A percentile compares a stretch with the other conserved stretches of the same genome.
Conservation (phyloP, 2,113 vertebrate species). For the Collichthys lucidus region DNA sequence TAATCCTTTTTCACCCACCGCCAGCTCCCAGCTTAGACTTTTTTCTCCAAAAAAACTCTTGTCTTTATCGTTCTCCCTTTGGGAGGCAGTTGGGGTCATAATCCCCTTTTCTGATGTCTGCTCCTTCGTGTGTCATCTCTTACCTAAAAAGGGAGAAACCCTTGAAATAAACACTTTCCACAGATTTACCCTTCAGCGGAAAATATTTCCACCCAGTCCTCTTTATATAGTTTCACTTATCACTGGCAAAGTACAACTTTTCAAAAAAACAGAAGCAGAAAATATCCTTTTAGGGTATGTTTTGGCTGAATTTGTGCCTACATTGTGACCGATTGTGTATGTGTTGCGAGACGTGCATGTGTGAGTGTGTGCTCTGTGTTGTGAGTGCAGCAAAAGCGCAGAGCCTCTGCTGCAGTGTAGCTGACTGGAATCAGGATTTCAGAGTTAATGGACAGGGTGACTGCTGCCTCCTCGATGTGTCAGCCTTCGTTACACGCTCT, state of each 20-base stretch:
- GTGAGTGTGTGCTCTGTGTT: neutral
- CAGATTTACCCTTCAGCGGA: conserved; percentile 41
- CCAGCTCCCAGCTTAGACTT: conserved; percentile 23
- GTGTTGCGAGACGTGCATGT: conserved; percentile 1
- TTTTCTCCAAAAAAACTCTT: conserved; percentile 5
- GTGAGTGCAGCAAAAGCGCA: conserved; percentile 21
- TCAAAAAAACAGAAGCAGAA: conserved; percentile 42
- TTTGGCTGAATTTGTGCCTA: conserved; percentile 54
- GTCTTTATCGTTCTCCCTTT: conserved; percentile 42
- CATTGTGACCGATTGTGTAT: conserved; percentile 19
- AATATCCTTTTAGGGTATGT: conserved; percentile 55
- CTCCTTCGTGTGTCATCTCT: conserved; percentile 57
- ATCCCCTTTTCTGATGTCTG: conserved; percentile 62
- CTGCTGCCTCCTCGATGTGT: conserved; percentile 72
- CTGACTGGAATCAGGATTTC: conserved; percentile 75
- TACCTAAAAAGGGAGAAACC: conserved; percentile 54
- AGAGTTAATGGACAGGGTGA: conserved; percentile 74
- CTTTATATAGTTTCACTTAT: conserved; percentile 54
- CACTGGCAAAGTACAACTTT: conserved; percentile 43
- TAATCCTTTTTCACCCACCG: conserved; percentile 27
- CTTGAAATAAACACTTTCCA: conserved; percentile 68
- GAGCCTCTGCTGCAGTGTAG: conserved; percentile 42
- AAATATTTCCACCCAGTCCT: conserved; percentile 46
- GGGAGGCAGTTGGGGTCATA: conserved; percentile 57
- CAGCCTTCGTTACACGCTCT: conserved; percentile 75